Base-by-base conservation (phyloP, 1,140 invertebrate genomes). In the Papilio dardanus region DNA sequence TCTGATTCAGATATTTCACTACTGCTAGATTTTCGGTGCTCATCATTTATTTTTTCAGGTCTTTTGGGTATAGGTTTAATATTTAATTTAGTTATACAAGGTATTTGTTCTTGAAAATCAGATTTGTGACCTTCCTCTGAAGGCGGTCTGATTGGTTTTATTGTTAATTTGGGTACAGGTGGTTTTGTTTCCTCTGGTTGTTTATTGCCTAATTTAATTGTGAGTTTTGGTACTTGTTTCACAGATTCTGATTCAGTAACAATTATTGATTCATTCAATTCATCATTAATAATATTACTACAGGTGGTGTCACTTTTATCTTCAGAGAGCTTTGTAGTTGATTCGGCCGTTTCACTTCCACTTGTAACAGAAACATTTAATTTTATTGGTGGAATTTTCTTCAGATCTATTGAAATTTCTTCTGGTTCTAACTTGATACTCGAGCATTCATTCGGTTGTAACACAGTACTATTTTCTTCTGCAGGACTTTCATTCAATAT, bases 1-100 rank as follows among this genome's bases (percentile, higher is more conserved):
- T 94, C 93, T 10, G 92, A 93, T 84, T 94, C 93, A 35, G 93
- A 94, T 81, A 94, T 90, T 85, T 94, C 93, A 88, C 93, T 94
- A 66, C 92, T 93, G 77, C 93, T 93, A n/a, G 92, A 93, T 81
- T 91, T 92, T 58, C 89, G 78, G 74, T 92, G 88, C 42, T 87
- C 77, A 78, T 90, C 88, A 86, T 93, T 89, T 31, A 92, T 87
- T 80, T 90, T 92, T 74, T 93, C 93, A 73, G 90, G 83, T 66
- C 87, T 86, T 79, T 87, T 93, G 16, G 79, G 84, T n/a, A 93
- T 85, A 54, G 88, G 91, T 83, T 94, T 94, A 30, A 92, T 93
- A 77, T 93, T 94, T 76, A 94, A 80, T 86, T 94, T 94, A 50
- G 89, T 89, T 46, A 93, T 77, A 79, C 76, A 83, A 71, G 88